Evolutionary conservation across 1,140 invertebrate genomes (phyloP), one percentile per base, ranked within the genome.

Genomic region (Ctenoplectra terminalis): DNA sequence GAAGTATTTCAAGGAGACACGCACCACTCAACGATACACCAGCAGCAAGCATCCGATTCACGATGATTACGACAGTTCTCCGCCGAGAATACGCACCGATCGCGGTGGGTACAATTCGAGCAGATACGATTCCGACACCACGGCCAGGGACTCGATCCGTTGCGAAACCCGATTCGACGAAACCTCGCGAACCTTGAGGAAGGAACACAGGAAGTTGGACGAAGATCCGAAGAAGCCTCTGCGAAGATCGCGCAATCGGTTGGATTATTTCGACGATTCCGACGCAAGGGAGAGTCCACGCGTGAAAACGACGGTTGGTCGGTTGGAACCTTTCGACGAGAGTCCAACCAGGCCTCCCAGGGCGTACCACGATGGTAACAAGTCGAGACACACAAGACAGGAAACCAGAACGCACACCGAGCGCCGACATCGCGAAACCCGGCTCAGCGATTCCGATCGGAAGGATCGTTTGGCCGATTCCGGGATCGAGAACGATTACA

Each of bases 401-500:
- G 92, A 93, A 34, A 87, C 87, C 1, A 90, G 91, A 17, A 85
- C 81, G 5, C 84, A 91, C 69, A 82, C 84, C 17, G 90, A 93
- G 15, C 90, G 89, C 0, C 87, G 91, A 8, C 89, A 90, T 61
- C 85, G 90, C 31, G 92, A 93, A 6, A 92, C 88, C 17, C 83
- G 90, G 7, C 58, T 91, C 17, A 94, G 93, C 76, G 93, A 93
- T 81, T 83, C 87, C 11, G 92, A 92, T 81, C 89, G 92, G 6
- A 95, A 96, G 77, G 96, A 96, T 84, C 94, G 95, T 46, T 93
- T 96, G 31, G 96, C 96, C 5, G 96, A 97, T 92, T 97, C 96
- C 1, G 96, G 96, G 0, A 97, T 97, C 73, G 96, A 97, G 90
- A 97, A 97, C 84, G 96, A 97, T 86, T 96, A 96, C 84, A 94